A percentile compares a stretch with the other conserved stretches of the same genome.
Conservation (phyloP, 2,888 invertebrate species). For the Metacarcinus magister region DNA sequence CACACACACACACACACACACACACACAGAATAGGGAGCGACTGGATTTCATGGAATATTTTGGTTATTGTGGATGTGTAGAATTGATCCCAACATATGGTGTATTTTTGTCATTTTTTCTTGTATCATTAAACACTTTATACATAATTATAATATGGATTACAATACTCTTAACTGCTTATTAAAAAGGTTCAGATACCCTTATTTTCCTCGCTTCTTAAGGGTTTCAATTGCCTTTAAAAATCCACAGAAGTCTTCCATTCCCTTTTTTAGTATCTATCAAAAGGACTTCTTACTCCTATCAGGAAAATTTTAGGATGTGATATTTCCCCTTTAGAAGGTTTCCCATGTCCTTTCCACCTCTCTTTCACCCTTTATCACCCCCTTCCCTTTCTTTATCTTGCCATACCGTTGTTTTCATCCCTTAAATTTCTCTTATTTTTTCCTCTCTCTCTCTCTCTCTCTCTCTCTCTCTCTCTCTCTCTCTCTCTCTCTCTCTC, state of each 20-base stretch:
- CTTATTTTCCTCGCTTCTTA: no score
- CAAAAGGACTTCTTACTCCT: no score
- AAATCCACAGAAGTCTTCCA: neutral
- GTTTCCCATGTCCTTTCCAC: neutral
- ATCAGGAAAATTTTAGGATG: no score
- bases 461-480: constrained; percentile 9
- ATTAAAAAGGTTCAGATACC: no score
- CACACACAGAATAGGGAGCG: no score
- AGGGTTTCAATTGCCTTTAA: neutral
- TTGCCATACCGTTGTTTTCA: neutral
- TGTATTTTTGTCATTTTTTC: neutral
- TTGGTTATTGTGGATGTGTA: neutral
- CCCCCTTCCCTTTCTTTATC: neutral
- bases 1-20: neutral
- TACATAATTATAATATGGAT: neutral
- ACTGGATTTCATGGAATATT: neutral
- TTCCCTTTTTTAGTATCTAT: neutral
- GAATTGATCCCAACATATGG: neutral
- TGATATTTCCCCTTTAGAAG: neutral
- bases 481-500: neutral
- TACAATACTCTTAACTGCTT: neutral
- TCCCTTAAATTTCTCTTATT: neutral
- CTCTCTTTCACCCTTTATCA: neutral
- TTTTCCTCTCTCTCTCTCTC: no score
- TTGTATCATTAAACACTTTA: neutral